Evolutionary conservation across 2,797 vertebrate species (phyloP).

Genomic region (Lepilemur septentrionalis): DNA sequence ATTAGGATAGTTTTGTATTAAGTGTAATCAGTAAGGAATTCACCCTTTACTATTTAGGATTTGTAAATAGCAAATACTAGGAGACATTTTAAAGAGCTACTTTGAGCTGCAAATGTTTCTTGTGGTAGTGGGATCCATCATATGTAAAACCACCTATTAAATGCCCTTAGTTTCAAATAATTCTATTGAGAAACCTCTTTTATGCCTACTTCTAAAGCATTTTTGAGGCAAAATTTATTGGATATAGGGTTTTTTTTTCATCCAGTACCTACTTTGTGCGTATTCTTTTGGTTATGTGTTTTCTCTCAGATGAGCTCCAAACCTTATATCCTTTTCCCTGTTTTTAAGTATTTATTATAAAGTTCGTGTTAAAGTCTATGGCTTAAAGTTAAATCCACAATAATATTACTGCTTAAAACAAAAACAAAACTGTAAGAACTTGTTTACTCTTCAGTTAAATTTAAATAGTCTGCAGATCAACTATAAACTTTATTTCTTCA

Average conservation of each 20-base stretch:
- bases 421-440: constrained; percentile 12
- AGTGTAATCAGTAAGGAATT: neutral
- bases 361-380: constrained; percentile 3
- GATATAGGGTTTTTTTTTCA: neutral
- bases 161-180: constrained; percentile 31
- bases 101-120: neutral
- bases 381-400: constrained; percentile 5
- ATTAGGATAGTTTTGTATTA: neutral
- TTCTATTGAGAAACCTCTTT: constrained; percentile 34
- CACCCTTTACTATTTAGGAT: neutral
- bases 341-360: constrained; percentile 45
- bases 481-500: constrained; percentile 38
- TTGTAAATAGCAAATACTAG: neutral
- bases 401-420: constrained; percentile 43
- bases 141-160: neutral
- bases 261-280: neutral
- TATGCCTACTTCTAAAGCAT: neutral
- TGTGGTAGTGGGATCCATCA: neutral
- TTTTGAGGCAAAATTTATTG: neutral
- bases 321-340: neutral
- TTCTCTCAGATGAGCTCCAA: constrained; percentile 23
- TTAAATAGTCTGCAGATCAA: neutral
- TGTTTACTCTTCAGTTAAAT: constrained; percentile 33
- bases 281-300: constrained; percentile 20
- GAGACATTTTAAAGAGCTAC: constrained; percentile 30